Evolutionary conservation across 1,140 invertebrate genomes (phyloP).

Genomic region (Drosophila arawakana): DNA sequence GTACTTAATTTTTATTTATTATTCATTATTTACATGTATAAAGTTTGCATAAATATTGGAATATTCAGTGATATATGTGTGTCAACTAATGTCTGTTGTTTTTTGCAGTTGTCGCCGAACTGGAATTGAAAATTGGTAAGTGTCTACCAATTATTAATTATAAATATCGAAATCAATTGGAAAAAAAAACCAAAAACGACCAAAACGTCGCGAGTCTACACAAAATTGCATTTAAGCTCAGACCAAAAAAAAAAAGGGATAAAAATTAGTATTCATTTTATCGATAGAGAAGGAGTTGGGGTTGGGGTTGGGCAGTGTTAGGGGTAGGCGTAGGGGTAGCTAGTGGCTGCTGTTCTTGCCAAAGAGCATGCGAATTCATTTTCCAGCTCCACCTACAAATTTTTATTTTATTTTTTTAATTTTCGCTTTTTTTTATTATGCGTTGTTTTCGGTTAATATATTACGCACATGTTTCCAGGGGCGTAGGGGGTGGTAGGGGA

Average conservation of each 20-base stretch:
- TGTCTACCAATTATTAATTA: slow-evolving; percentile 62
- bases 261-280: no score
- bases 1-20: background rate
- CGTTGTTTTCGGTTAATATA: slow-evolving; percentile 73
- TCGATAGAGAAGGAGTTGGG: no score
- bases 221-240: slow-evolving; percentile 14
- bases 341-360: slow-evolving; percentile 16
- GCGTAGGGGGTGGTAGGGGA: background rate
- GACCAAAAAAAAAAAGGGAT: no score
- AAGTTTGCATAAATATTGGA: background rate
- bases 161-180: slow-evolving; percentile 26
- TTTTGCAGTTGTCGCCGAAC: slow-evolving; percentile 13
- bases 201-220: slow-evolving; percentile 21
- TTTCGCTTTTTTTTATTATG: slow-evolving; percentile 33
- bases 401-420: slow-evolving; percentile 40
- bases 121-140: slow-evolving; percentile 40
- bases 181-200: slow-evolving; percentile 1
- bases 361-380: slow-evolving; percentile 65
- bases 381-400: slow-evolving; percentile 66
- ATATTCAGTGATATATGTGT: slow-evolving; percentile 18
- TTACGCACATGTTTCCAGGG: slow-evolving; percentile 65
- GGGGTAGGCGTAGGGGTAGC: no score
- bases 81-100: slow-evolving; percentile 26
- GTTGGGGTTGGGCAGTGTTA: no score
- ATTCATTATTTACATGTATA: background rate